Evolutionary conservation across 2,888 invertebrate genomes (phyloP).

Genomic region (Napeogenes inachia): DNA sequence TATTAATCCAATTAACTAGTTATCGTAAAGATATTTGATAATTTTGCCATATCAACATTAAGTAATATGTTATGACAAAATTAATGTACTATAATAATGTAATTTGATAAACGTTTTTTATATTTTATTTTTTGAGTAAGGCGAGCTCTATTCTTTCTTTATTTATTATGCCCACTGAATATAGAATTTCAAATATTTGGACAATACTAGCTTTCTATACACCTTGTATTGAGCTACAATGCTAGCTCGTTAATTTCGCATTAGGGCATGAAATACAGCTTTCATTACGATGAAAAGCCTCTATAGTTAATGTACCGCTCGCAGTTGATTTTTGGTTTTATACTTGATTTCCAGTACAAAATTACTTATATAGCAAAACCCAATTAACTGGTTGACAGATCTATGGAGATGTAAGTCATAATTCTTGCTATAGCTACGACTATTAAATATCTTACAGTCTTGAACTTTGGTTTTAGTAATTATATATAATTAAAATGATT

Average conservation of each 20-base stretch:
- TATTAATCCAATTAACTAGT: no score
- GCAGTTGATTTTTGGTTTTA: conserved; percentile 33
- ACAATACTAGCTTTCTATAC: background rate
- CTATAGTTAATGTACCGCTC: conserved; percentile 24
- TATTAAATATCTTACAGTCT: no score
- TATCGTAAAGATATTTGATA: no score
- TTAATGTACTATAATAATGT: no score
- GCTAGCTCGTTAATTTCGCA: conserved; percentile 46
- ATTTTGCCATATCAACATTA: no score
- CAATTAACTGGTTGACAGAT: background rate
- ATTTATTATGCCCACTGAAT: no score
- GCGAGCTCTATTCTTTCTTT: no score
- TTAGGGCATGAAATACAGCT: conserved; percentile 42
- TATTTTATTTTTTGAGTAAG: no score
- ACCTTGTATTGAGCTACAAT: conserved; percentile 36
- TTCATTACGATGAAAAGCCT: conserved; percentile 40
- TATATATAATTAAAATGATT: no score
- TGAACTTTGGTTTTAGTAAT: no score
- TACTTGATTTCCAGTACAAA: conserved; percentile 23
- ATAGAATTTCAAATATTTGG: background rate
- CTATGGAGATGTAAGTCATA: background rate
- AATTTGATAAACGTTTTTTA: no score
- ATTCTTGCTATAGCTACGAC: background rate
- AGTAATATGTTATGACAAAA: no score
- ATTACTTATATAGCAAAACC: background rate